A percentile compares a stretch with the other conserved stretches of the same genome.
Conservation (phyloP, 2,888 invertebrate species). For the Drosophila nr. perissopoda region DNA sequence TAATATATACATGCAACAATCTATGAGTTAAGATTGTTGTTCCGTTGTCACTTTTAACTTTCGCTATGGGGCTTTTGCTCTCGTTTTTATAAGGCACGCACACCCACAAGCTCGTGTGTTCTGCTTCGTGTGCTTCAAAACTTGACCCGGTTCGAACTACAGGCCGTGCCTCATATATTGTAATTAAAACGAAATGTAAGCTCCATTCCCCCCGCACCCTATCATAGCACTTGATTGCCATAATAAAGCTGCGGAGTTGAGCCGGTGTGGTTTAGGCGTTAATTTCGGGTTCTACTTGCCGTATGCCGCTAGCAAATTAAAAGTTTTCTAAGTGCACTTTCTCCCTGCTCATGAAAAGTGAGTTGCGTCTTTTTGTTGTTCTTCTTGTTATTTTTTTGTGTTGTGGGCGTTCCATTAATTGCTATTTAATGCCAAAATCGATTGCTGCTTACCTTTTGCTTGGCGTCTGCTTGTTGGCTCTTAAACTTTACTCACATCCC, state of each 20-base stretch:
- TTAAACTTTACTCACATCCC: constrained; percentile 59
- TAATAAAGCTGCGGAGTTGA: constrained; percentile 39
- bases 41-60: constrained; percentile 74
- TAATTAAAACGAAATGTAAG: constrained; percentile 57
- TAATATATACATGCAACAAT: neutral
- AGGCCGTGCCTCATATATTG: constrained; percentile 45
- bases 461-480: constrained; percentile 54
- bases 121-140: constrained; percentile 55
- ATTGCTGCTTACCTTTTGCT: constrained; percentile 62
- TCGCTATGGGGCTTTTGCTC: constrained; percentile 63
- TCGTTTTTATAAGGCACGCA: constrained; percentile 37
- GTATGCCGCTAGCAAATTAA: constrained; percentile 65
- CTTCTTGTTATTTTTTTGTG: constrained; percentile 4
- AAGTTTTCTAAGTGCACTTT: constrained; percentile 69
- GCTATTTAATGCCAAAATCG: constrained; percentile 62
- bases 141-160: constrained; percentile 66
- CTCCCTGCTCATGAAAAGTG: constrained; percentile 59
- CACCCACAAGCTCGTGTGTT: constrained; percentile 51
- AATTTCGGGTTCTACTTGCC: constrained; percentile 71
- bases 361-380: constrained; percentile 43
- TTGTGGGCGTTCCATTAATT: constrained; percentile 53
- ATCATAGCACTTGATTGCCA: constrained; percentile 66
- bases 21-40: neutral
- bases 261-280: constrained; percentile 69
- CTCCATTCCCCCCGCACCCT: neutral